A percentile compares a stretch with the other conserved stretches of the same genome.
phyloP scores from a whole-genome alignment of 2,888 invertebrate species.

The Drosophila bunnanda region DNA sequence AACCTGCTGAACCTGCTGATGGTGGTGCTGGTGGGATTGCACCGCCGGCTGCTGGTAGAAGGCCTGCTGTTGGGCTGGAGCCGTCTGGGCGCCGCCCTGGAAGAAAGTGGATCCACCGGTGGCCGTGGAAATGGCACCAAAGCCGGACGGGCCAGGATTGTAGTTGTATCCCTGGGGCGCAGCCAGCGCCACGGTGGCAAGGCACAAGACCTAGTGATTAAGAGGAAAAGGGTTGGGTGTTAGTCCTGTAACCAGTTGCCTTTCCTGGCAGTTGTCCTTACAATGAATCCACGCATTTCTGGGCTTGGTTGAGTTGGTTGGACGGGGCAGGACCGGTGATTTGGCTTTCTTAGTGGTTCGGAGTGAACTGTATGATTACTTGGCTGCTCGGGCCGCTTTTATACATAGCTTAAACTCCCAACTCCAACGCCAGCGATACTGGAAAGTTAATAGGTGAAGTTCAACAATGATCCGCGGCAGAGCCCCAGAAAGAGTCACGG shows the following conservation, averaged over 20 bases:
- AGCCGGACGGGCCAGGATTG: conserved; percentile 64
- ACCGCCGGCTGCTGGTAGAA: conserved; percentile 57
- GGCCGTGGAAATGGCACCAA: conserved; percentile 52
- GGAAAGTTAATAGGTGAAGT: conserved; percentile 71
- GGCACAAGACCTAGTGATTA: conserved; percentile 77
- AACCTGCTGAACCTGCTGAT: conserved; percentile 35
- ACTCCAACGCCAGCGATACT: conserved; percentile 38
- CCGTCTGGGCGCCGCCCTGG: conserved; percentile 55
- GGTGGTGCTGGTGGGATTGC: conserved; percentile 54
- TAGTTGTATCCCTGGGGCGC: conserved; percentile 84
- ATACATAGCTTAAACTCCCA: conserved; percentile 61
- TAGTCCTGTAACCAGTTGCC: conserved; percentile 2
- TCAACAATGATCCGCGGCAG: conserved; percentile 56
- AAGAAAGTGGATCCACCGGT: conserved; percentile 52
- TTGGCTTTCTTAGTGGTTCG: conserved; percentile 68
- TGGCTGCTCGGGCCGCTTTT: conserved; percentile 65
- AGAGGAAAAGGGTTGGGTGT: neutral
- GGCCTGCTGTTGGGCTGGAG: conserved; percentile 50
- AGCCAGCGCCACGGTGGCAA: conserved; percentile 79
- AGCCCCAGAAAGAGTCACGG: conserved; percentile 15
- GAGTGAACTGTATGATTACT: conserved; percentile 77
- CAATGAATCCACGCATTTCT: conserved; percentile 84
- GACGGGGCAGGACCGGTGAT: conserved; percentile 42
- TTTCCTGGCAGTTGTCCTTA: conserved; percentile 58
- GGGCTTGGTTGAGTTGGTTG: conserved; percentile 76